Base-by-base conservation (phyloP, 2,113 vertebrate genomes). In the Chlamydotis undulata region DNA sequence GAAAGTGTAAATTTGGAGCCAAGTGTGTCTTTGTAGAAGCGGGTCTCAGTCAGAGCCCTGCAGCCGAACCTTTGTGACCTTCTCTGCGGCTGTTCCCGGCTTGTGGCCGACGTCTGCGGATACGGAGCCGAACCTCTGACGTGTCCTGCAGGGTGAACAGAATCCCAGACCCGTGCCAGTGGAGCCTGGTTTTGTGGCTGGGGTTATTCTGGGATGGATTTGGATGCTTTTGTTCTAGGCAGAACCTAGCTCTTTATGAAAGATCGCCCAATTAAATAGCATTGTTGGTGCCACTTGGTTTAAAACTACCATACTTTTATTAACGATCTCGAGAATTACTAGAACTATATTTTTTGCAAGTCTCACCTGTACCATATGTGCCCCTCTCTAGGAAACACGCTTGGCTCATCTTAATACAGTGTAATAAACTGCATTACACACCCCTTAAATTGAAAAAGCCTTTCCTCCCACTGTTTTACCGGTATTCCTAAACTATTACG, bases 401-500 rank as follows among this genome's bases (percentile, higher is more conserved):
- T 67, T 68, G 60, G 56, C 64, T 85, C 41, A 26, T 85, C 84
- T 82, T 82, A 90, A 87, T 83, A 60, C 73, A 61, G 82, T 86
- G 74, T 92, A 93, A 92, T 83, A 96, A 92, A 95, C 85, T 70
- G 91, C 24, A 15, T 96, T 94, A 73, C 71, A 91, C 79, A 93
- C 94, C 94, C 93, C 94, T 97, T 92, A 93, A 93, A 97, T 71
- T 93, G 91, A 89, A 98, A 96, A 90, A 25, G 56, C 71, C 91
- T 92, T 91, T 73, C 81, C 56, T 78, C 94, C 94, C 92, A 94
- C 90, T 95, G 85, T 93, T 96, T 97, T 96, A 96, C 93, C 94
- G 92, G 89, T 96, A 92, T 98, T 96, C 49, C 21, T 96, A 92
- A 96, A 97, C 97, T 96, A 96, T 96, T 96, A 96, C 71, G 43